Conservation (phyloP, 2,797 vertebrate genomes). For the Columba guinea region DNA sequence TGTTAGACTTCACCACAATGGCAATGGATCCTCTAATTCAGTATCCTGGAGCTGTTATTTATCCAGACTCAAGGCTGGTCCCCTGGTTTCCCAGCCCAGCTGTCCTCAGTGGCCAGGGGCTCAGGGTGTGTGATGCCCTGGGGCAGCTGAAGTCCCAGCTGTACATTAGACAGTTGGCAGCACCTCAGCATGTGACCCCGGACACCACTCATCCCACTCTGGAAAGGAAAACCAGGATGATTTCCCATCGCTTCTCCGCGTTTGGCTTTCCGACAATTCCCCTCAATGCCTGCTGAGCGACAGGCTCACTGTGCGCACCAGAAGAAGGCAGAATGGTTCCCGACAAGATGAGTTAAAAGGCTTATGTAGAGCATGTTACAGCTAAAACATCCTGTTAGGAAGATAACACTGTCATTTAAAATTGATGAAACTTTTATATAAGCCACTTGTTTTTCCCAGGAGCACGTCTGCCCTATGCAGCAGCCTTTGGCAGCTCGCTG, state of each 20-base stretch:
- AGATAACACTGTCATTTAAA: conserved; percentile 52
- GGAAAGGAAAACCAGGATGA: background rate
- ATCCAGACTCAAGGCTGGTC: background rate
- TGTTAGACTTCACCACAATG: background rate
- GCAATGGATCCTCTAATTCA: background rate
- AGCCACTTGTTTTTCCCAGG: background rate
- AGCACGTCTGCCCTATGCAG: background rate
- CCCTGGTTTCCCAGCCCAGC: background rate
- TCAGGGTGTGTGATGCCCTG: fast-evolving
- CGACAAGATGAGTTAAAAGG: conserved; percentile 27
- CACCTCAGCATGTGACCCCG: fast-evolving
- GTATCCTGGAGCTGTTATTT: background rate
- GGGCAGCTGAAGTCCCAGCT: background rate
- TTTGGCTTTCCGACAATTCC: conserved; percentile 17
- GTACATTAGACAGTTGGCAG: background rate
- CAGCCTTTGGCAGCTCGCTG: background rate
- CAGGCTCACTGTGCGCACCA: background rate
- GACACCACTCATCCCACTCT: background rate
- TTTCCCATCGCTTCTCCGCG: background rate
- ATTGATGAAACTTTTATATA: conserved; percentile 39
- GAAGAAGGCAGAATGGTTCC: conserved; percentile 8
- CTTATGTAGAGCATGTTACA: background rate
- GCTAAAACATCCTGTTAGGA: conserved; percentile 11
- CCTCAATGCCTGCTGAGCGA: conserved; percentile 3
- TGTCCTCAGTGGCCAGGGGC: background rate